Evolutionary conservation across 2,113 vertebrate species (phyloP).

Genomic region (Picathartes gymnocephalus): DNA sequence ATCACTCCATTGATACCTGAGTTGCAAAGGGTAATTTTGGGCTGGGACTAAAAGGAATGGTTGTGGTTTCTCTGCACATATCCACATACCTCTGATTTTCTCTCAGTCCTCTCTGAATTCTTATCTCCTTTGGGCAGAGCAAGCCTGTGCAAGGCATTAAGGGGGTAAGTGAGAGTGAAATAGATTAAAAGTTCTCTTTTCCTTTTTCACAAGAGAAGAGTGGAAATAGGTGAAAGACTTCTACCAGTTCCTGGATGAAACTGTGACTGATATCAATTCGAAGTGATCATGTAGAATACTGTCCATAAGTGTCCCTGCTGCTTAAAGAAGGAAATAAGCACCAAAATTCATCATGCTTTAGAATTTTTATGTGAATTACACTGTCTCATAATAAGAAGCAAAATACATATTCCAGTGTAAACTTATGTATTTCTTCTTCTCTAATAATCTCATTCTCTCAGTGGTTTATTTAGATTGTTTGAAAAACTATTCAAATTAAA

Average conservation of each 20-base stretch:
- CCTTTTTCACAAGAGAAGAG: not conserved
- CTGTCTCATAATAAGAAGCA: not conserved
- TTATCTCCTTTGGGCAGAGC: not conserved
- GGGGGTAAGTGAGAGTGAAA: not conserved
- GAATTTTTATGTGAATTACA: not conserved
- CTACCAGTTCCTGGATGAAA: not conserved
- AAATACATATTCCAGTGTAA: not conserved
- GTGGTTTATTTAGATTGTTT: not conserved
- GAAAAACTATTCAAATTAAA: not conserved
- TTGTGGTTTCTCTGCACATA: conserved; percentile 5
- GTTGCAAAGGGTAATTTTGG: conserved; percentile 35
- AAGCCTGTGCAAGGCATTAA: not conserved
- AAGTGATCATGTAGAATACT: not conserved
- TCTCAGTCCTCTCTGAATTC: not conserved
- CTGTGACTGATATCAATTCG: not conserved
- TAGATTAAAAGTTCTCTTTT: not conserved
- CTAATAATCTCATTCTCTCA: not conserved
- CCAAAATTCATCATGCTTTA: not conserved
- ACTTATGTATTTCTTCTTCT: not conserved
- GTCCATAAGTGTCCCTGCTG: not conserved
- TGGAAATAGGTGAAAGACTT: not conserved
- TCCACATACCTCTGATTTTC: not conserved
- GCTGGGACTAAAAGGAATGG: conserved; percentile 3
- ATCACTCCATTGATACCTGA: conserved; percentile 12
- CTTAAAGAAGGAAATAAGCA: not conserved